Evolutionary conservation across 2,888 invertebrate genomes (phyloP), one percentile per base, ranked within the genome.

Genomic region (Lamproptera curius): DNA sequence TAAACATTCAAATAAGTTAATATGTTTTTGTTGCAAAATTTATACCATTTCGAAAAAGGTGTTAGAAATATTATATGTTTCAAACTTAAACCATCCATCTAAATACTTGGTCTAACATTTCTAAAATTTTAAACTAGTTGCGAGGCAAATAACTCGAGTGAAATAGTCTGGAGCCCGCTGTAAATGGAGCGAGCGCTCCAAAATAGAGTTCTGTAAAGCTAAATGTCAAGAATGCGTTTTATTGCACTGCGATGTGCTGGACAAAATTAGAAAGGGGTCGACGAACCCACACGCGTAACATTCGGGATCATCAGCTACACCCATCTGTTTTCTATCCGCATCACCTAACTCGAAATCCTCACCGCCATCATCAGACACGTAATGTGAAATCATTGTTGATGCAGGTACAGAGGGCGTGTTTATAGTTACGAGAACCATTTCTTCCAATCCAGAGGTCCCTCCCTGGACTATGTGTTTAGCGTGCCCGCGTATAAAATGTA

Each of bases 391-490:
- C 67, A 76, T 85, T 84, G 63, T 86, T 86, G 77, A 76, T 79
- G 73, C 87, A 87, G 87, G 87, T 87, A 87, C 86, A 86, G 84
- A 71, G 86, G 84, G 70, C 86, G 87, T 63, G 85, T 81, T 51
- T 87, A 87, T 86, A 76, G 76, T 76, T 87, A 87, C 85, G 84
- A 87, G 79, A 86, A 85, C 76, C 87, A 87, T 84, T 87, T 86
- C 85, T 87, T 86, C 86, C 81, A 85, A 73, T 74, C 83, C 61
- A 74, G 86, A 63, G 87, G 87, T 69, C 72, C 76, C 48, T 74
- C 81, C 56, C 64, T 87, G 70, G 84, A 86, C 77, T 87, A 87
- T 76, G 83, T 87, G 52, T 87, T 87, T 79, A 86, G 87, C 67
- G 83, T 86, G 44, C 87, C 87, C 57, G 84, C 82, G 55, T 87